Conservation (phyloP, 1,140 invertebrate species). For the Sogatella furcifera region DNA sequence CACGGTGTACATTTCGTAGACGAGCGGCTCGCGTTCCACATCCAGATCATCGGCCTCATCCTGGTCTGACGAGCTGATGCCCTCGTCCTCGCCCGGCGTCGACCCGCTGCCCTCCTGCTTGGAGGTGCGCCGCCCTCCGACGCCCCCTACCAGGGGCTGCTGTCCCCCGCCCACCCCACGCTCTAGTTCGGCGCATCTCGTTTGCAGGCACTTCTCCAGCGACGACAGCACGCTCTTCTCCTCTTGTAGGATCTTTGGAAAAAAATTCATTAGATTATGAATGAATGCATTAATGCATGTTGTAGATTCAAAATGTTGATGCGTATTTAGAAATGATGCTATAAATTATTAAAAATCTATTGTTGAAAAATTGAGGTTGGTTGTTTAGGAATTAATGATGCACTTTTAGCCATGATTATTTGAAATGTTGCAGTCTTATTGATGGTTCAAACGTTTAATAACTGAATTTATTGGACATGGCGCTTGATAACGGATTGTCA, state of each 20-base stretch:
- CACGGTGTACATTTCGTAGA: constrained; percentile 48
- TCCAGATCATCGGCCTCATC: constrained; percentile 16
- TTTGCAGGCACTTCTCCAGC: constrained; percentile 65
- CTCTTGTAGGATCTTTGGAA: constrained; percentile 55
- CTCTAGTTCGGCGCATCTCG: constrained; percentile 56
- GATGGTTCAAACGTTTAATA: too few relatives aligned
- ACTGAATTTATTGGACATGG: too few relatives aligned
- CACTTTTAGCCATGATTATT: too few relatives aligned
- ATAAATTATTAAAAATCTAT: too few relatives aligned
- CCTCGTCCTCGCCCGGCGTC: constrained; percentile 74
- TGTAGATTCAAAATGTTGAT: too few relatives aligned
- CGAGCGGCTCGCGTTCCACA: constrained; percentile 42
- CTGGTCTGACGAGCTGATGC: constrained; percentile 68
- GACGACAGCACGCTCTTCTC: constrained; percentile 63
- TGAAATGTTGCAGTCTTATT: too few relatives aligned
- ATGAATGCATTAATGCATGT: too few relatives aligned
- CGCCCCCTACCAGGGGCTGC: constrained; percentile 23
- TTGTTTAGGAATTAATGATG: too few relatives aligned
- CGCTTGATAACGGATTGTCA: too few relatives aligned
- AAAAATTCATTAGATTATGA: too few relatives aligned
- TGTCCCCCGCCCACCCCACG: constrained; percentile 36
- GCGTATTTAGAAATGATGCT: too few relatives aligned
- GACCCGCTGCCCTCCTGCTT: constrained; percentile 39
- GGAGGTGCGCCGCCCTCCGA: constrained; percentile 32
- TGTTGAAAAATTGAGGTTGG: too few relatives aligned